Evolutionary conservation across 2,797 vertebrate species (phyloP), one percentile per base, ranked within the genome.

Genomic region (Fistularia commersonii): DNA sequence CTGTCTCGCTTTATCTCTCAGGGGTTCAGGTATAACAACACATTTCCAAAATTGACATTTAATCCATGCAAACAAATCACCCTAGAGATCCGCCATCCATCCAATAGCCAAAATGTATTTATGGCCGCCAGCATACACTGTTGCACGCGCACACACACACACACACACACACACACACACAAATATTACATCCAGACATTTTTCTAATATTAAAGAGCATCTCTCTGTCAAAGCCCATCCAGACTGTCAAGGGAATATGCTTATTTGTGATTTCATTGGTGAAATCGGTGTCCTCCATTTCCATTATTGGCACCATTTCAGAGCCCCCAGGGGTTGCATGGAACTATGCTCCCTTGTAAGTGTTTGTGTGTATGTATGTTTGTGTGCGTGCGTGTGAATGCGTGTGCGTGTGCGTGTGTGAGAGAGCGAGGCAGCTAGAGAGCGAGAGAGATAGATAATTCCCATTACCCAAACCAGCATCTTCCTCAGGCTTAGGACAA

Each of bases 41-140:
- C 74, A 85, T 88, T 89, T 87, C 75, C 80, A 82, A 88, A 91
- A 80, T 69, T 88, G 87, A 89, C 87, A 90, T 88, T 88, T 89
- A 88, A 89, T 89, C 84, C 82, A 85, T 82, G 82, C 79, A 85
- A 87, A 89, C 83, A 90, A 87, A 90, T 90, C 84, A 87, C 87
- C 45, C 51, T 73, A 64, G 87, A 84, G 82, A 81, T 84, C 61
- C 68, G 61, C 63, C 61, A 69, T 80, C 78, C 42, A 65, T 83
- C 79, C 64, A 57, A 50, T 57, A 70, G 53, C 69, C 1, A 7
- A 59, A 77, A 78, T 62, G 52, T 63, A 84, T 82, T 82, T 74
- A 69, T 58, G 54, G 52, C 47, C 52, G 38, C 57, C 50, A 12
- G 47, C 51, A 53, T 35, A 41, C 49, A 15, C 44, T 8, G 23